Evolutionary conservation across 2,888 invertebrate genomes (phyloP), one percentile per base, ranked within the genome.

Genomic region (Prenolepis imparis): DNA sequence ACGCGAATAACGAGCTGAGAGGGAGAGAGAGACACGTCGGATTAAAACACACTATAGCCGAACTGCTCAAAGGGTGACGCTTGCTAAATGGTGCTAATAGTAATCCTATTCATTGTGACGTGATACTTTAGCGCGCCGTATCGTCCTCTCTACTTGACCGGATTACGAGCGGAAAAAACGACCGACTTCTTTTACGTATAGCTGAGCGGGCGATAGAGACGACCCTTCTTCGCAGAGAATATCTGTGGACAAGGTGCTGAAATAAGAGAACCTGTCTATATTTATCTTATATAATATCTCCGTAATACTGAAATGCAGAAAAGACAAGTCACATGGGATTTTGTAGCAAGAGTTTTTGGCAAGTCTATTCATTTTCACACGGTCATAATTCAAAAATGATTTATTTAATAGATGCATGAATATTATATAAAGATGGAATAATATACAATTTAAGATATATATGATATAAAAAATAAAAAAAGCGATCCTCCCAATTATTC

Each of bases 21-120:
- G 64, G 48, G 39, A 64, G 36, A 57, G 5, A 24, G 11, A 41
- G 21, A 48, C 55, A 32, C 52, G 66, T 82, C 80, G 88, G 82
- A 88, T 89, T 89, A 89, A 87, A 86, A 84, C 82, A 77, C 85
- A 85, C 82, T 86, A 82, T 81, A 36, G 66, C 66, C 81, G 32
- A 32, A 68, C 24, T 63, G 66, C 66, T 80, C 70, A 74, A 66
- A 67, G 41, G 24, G 64, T 86, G 85, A 87, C 84, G 59, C 77
- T 67, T 64, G 74, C 61, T 87, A 90, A 91, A 90, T 86, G 85
- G 70, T 66, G 83, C 88, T 91, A 90, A 90, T 91, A 89, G 64
- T 89, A 89, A 91, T 91, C 90, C 90, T 70, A 82, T 86, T 89
- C 82, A 78, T 74, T 82, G 80, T 64, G 73, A 83, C 48, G 24